phyloP scores from a whole-genome alignment of 1,140 invertebrate species.

The Drosophila pachea region DNA sequence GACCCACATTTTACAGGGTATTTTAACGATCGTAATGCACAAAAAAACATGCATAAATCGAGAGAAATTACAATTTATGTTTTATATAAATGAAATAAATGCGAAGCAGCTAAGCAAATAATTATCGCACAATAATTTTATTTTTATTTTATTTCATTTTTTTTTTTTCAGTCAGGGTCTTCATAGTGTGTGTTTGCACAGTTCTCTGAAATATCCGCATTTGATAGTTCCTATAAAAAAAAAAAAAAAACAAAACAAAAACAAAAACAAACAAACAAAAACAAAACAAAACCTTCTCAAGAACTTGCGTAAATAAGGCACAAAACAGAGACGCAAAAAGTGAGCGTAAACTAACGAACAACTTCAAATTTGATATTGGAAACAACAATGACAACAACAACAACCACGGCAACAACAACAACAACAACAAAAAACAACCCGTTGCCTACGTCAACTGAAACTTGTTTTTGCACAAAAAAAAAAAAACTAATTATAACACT shows the following conservation, averaged over 20 bases:
- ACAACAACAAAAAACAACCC: conserved; percentile 21
- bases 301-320: conserved; percentile 38
- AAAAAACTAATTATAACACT: conserved; percentile 29
- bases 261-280: conserved; percentile 24
- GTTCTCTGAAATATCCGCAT: conserved; percentile 29
- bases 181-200: conserved; percentile 18
- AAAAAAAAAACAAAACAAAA: conserved; percentile 13
- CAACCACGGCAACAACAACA: conserved; percentile 14
- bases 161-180: conserved; percentile 11
- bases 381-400: conserved; percentile 15
- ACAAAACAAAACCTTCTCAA: conserved; percentile 25
- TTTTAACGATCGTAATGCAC: conserved; percentile 45
- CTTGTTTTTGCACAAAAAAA: conserved; percentile 58
- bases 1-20: conserved; percentile 1
- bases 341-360: background rate
- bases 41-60: conserved; percentile 41
- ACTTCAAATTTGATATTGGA: conserved; percentile 26
- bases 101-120: background rate
- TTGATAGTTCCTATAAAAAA: conserved; percentile 15
- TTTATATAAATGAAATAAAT: background rate
- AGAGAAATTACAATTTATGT: conserved; percentile 7
- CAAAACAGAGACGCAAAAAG: background rate
- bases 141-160: background rate
- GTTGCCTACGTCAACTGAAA: conserved; percentile 32
- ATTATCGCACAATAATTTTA: background rate